Conservation (phyloP, 1,140 invertebrate species). For the Brachionus sp. region DNA sequence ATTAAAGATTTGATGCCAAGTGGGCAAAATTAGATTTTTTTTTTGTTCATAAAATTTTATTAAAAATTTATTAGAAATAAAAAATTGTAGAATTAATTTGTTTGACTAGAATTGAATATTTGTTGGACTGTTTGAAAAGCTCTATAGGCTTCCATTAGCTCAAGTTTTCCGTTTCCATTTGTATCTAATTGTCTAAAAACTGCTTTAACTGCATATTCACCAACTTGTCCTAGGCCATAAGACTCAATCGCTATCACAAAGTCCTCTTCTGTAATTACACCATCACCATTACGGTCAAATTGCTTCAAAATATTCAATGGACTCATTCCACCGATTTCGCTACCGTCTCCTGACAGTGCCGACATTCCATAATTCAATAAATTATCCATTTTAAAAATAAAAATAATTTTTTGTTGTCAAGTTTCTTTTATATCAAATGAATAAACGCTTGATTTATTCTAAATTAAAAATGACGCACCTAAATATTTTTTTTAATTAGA, state of each 20-base stretch:
- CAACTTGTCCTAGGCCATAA: slow-evolving; percentile 16
- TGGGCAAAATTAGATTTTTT: not conserved
- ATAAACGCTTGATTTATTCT: too few species aligned
- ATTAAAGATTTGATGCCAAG: not conserved
- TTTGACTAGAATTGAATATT: not conserved
- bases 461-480: too few species aligned
- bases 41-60: not conserved
- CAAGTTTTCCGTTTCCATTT: slow-evolving; percentile 30
- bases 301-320: slow-evolving; percentile 37
- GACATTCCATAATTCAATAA: not conserved
- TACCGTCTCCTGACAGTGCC: not conserved
- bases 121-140: not conserved
- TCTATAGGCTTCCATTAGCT: slow-evolving; percentile 1
- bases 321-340: not conserved
- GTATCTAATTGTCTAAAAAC: slow-evolving; percentile 18
- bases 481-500: too few species aligned
- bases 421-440: too few species aligned
- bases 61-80: not conserved
- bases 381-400: not conserved
- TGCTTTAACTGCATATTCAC: not conserved
- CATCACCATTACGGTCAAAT: slow-evolving; percentile 42
- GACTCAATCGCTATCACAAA: not conserved
- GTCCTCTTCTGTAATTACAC: slow-evolving; percentile 8
- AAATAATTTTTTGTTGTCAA: too few species aligned
- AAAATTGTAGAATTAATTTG: not conserved